phyloP scores from a whole-genome alignment of 2,888 invertebrate genomes.

The Cordilura impudica region DNA sequence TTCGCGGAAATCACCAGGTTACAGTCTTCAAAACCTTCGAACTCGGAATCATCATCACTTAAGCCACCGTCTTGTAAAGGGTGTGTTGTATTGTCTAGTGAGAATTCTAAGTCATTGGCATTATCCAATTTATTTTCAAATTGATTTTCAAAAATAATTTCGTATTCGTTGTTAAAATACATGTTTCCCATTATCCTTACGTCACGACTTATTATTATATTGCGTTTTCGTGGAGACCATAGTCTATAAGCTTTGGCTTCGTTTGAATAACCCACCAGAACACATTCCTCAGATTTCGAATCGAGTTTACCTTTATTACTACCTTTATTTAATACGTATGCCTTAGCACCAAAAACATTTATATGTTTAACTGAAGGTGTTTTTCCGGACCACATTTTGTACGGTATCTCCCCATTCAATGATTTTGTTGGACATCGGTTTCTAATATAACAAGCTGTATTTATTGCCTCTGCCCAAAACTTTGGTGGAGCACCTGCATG shows the following conservation, averaged over 20 bases:
- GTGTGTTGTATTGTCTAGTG: too few species aligned
- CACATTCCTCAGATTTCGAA: constrained; percentile 45
- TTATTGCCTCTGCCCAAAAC: constrained; percentile 59
- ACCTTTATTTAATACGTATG: constrained; percentile 41
- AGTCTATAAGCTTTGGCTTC: constrained; percentile 60
- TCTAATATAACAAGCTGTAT: constrained; percentile 53
- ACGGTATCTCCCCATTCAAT: constrained; percentile 23
- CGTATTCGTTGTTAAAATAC: background rate
- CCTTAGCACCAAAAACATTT: constrained; percentile 41
- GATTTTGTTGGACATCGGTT: constrained; percentile 46
- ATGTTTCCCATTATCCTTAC: constrained; percentile 17
- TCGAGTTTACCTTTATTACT: constrained; percentile 50
- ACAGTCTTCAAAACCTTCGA: constrained; percentile 1
- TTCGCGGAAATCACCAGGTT: background rate
- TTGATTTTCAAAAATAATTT: background rate
- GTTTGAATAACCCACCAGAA: constrained; percentile 52
- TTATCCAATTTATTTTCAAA: too few species aligned
- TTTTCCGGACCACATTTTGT: constrained; percentile 39
- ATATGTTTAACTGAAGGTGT: constrained; percentile 42
- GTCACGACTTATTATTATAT: constrained; percentile 55
- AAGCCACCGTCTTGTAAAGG: background rate
- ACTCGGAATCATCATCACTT: constrained; percentile 4
- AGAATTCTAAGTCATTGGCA: too few species aligned
- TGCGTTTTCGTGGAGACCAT: constrained; percentile 31
- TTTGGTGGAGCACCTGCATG: constrained; percentile 50